A percentile compares a stretch with the other conserved stretches of the same genome.
Evolutionary conservation across 2,113 vertebrate genomes (phyloP).

Genomic region (Melanerpes aurifrons): DNA sequence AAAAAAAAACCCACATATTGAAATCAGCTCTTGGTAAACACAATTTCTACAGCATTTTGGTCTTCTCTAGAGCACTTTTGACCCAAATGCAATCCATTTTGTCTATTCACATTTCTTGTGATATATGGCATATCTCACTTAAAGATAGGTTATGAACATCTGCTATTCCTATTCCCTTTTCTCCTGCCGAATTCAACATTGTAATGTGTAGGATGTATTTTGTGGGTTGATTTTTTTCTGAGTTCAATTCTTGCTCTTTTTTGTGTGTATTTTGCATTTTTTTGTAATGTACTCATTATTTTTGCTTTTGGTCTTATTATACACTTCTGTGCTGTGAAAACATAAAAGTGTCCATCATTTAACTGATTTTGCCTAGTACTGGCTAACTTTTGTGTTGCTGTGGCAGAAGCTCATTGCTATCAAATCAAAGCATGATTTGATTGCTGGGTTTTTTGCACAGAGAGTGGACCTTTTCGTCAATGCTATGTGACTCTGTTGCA

Average conservation of each 20-base stretch:
- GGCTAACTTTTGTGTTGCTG: neutral
- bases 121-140: neutral
- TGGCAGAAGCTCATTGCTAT: neutral
- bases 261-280: neutral
- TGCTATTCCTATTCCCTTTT: neutral
- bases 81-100: neutral
- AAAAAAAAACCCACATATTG: neutral
- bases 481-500: rapidly evolving
- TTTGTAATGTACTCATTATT: neutral
- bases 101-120: neutral
- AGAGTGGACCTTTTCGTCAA: neutral
- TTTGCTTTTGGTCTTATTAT: neutral
- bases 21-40: neutral
- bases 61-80: neutral
- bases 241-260: neutral
- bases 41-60: neutral
- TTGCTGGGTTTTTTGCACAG: neutral
- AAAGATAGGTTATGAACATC: neutral
- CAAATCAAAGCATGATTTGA: neutral
- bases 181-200: neutral
- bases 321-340: neutral
- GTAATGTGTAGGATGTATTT: neutral
- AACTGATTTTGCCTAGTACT: neutral
- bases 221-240: neutral
- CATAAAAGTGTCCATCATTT: neutral